phyloP scores from a whole-genome alignment of 2,797 vertebrate species.

The Muscicapa comitata region DNA sequence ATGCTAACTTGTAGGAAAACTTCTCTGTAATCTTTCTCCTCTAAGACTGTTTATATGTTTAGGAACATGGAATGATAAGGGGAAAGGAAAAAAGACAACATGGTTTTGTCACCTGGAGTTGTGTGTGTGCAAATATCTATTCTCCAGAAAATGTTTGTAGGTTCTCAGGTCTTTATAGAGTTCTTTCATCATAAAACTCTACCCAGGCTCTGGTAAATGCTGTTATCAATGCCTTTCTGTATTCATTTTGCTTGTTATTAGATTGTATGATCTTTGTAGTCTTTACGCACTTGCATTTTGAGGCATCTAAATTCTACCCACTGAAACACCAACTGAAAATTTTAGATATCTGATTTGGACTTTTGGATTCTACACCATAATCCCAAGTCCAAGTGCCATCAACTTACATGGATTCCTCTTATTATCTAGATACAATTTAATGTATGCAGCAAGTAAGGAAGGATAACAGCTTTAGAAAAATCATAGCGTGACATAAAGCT shows the following conservation, averaged over 20 bases:
- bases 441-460: neutral
- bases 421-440: neutral
- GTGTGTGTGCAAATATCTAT: neutral
- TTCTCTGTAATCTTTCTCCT: neutral
- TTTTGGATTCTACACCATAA: neutral
- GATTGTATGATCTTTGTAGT: neutral
- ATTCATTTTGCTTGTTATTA: neutral
- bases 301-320: neutral
- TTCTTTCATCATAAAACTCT: neutral
- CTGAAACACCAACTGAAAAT: neutral
- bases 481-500: neutral
- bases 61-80: neutral
- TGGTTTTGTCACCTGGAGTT: neutral
- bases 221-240: neutral
- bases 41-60: neutral
- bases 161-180: neutral
- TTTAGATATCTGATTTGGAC: neutral
- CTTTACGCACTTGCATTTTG: neutral
- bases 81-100: neutral
- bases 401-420: neutral
- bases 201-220: neutral
- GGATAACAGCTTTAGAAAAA: neutral
- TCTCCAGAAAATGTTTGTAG: neutral
- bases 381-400: neutral
- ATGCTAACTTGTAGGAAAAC: neutral